phyloP scores from a whole-genome alignment of 2,113 vertebrate species.

The Genyomyrus donnyi region DNA sequence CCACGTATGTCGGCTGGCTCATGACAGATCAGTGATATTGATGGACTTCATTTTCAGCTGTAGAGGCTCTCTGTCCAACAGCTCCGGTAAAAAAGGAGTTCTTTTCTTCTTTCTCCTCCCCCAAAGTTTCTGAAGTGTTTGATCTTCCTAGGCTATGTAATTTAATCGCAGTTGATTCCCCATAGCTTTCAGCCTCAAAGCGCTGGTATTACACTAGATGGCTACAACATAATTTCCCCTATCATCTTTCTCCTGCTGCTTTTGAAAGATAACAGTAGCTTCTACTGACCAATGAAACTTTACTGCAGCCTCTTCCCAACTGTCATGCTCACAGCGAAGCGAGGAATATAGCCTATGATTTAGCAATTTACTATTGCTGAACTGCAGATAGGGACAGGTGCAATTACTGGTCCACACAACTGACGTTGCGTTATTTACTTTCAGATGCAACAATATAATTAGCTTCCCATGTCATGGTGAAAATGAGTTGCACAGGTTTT shows the following conservation, averaged over 20 bases:
- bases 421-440: neutral
- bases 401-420: neutral
- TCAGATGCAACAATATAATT: neutral
- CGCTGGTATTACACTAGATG: slow-evolving; percentile 58
- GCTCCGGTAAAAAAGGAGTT: neutral
- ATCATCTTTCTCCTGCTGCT: slow-evolving; percentile 53
- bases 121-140: slow-evolving; percentile 49
- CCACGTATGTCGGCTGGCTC: neutral
- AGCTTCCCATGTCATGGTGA: neutral
- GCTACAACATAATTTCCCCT: slow-evolving; percentile 49
- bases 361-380: neutral
- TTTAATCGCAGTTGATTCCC: slow-evolving; percentile 61
- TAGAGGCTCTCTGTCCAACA: too few species aligned
- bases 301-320: slow-evolving; percentile 35
- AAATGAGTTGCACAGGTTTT: neutral
- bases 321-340: slow-evolving; percentile 31
- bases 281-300: slow-evolving; percentile 43
- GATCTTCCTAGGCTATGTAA: slow-evolving; percentile 60
- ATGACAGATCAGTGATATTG: neutral
- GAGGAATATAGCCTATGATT: slow-evolving; percentile 2
- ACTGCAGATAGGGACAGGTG: neutral
- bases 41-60: neutral
- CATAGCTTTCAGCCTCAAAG: slow-evolving; percentile 54
- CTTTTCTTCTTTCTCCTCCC: slow-evolving; percentile 15
- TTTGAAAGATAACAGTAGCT: slow-evolving; percentile 52